phyloP scores from a whole-genome alignment of 2,113 vertebrate genomes.

The Arothron firmamentum region DNA sequence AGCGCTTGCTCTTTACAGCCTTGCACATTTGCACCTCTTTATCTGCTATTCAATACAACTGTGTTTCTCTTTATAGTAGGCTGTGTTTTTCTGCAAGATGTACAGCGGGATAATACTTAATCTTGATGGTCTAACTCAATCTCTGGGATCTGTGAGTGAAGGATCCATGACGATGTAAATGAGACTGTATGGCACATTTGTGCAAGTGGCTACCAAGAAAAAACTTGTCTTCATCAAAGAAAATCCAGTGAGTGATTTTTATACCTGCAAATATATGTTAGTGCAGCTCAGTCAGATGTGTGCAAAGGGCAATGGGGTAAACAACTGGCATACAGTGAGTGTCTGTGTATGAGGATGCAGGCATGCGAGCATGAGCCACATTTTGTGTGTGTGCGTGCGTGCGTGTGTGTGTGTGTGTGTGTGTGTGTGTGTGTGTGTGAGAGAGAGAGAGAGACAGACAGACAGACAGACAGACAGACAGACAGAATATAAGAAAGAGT shows the following conservation, averaged over 20 bases:
- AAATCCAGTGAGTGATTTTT: slow-evolving; percentile 20
- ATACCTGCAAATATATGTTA: slow-evolving; percentile 19
- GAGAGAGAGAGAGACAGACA: slow-evolving; percentile 33
- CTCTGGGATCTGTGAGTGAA: neutral
- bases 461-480: slow-evolving; percentile 21
- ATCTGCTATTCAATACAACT: slow-evolving; percentile 54
- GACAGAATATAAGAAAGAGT: slow-evolving; percentile 11
- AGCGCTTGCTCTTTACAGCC: slow-evolving; percentile 17
- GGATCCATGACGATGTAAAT: neutral
- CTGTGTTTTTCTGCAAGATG: neutral
- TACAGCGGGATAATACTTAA: neutral
- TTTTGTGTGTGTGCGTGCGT: slow-evolving; percentile 4
- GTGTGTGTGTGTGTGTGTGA: slow-evolving; percentile 6
- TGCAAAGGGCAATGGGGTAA: slow-evolving; percentile 38
- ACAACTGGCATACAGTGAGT: slow-evolving; percentile 12
- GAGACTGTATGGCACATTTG: neutral
- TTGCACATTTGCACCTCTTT: slow-evolving; percentile 21
- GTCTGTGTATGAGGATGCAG: slow-evolving; percentile 7
- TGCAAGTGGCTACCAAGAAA: slow-evolving; percentile 1
- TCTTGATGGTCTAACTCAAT: neutral
- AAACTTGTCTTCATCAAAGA: slow-evolving; percentile 2
- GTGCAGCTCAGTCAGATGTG: slow-evolving; percentile 14
- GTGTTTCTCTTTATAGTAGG: slow-evolving; percentile 28
- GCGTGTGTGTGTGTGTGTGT: slow-evolving; percentile 9
- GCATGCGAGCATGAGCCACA: neutral